Evolutionary conservation across 2,113 vertebrate genomes (phyloP), one percentile per base, ranked within the genome.

Genomic region (Oncorhynchus kisutch): DNA sequence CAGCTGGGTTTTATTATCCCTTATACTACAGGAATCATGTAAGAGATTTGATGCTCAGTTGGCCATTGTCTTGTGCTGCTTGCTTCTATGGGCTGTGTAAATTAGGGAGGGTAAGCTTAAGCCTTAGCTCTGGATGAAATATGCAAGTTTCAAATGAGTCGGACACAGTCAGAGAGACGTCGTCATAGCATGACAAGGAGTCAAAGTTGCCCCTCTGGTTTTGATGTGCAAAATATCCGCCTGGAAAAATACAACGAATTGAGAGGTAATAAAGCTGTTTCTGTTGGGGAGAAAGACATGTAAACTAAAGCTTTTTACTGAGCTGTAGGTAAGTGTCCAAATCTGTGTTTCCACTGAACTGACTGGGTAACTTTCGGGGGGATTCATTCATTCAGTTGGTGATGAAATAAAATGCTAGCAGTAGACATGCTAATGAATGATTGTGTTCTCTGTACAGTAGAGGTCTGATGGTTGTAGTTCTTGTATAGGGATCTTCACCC

Each of bases 191-290:
- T 73, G 82, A 86, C 54, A 80, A 88, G 72, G 70, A 86, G 85
- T 89, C 88, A 85, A 89, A 88, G 87, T 85, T 85, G 76, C 71
- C 85, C 87, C 67, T 75, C 54, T n/a, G 82, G 85, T 89, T 86
- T 80, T 87, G 86, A 92, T 92, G 89, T 93, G 89, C 89, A 87
- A 90, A 87, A 88, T 45, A 78, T 88, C 71, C 83, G 79, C 80
- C 83, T 79, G 83, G 79, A 79, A 79, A 51, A 64, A 24, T 57
- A 74, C 34, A 62, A 67, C 45, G 13, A 66, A 74, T 24, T 34
- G 9, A 45, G 8, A 20, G 49, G 39, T 49, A 29, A 62, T 22
- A 34, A 49, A 34, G 25, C 24, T 11, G 24, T 57, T 57, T 78
- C 39, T 59, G n/a, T 71, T 34, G 4, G n/a, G 34, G 9, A 48